A percentile compares a stretch with the other conserved stretches of the same genome.
Conservation (phyloP, 2,797 vertebrate species). For the Myripristis jacobus region DNA sequence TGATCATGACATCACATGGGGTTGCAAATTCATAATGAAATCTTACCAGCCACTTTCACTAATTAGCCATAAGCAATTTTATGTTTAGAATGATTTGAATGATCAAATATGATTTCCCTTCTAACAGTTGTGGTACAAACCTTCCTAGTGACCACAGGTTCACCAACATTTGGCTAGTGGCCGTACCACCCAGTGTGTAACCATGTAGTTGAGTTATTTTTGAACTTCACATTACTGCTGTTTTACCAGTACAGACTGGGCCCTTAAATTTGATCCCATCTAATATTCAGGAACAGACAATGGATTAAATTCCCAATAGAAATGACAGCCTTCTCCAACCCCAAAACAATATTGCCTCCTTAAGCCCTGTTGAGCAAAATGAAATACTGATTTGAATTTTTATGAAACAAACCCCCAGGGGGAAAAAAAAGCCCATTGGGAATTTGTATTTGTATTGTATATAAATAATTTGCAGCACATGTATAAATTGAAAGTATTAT, state of each 20-base stretch:
- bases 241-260: conserved; percentile 19
- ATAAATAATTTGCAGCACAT: conserved; percentile 10
- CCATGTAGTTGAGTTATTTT: background rate
- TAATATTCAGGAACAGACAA: conserved; percentile 9
- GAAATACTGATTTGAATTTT: conserved; percentile 18
- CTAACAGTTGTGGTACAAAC: too few species aligned
- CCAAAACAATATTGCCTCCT: conserved; percentile 23
- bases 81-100: too few species aligned
- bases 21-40: too few species aligned
- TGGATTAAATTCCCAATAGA: conserved; percentile 15
- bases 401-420: background rate
- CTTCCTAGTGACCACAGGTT: background rate
- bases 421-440: background rate
- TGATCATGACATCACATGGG: too few species aligned
- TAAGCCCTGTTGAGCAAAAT: conserved; percentile 20
- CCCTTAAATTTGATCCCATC: conserved; percentile 21
- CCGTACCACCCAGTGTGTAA: background rate
- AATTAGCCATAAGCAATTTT: too few species aligned
- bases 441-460: conserved; percentile 21
- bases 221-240: conserved; percentile 20
- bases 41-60: too few species aligned
- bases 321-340: background rate
- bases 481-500: conserved; percentile 20
- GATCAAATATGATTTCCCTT: too few species aligned
- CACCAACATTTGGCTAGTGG: background rate